Base-by-base conservation (phyloP, 2,888 invertebrate genomes). In the Ligdia adustata region DNA sequence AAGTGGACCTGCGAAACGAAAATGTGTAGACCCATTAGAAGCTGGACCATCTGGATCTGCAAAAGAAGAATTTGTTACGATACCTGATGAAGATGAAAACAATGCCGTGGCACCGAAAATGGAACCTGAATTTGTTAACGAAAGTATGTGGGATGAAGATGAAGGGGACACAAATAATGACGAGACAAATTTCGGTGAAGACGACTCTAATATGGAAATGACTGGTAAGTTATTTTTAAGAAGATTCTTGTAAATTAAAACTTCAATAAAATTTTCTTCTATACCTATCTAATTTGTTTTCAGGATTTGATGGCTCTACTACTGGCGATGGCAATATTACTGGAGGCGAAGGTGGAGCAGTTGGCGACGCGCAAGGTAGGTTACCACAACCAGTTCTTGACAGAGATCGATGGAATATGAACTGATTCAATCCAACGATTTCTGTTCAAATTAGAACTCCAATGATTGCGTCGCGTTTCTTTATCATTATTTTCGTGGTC, bases 131-230 rank as follows among this genome's bases (percentile, higher is more conserved):
- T 93, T 93, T 77, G 89, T 91, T 28, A 93, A 93, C 54, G 93
- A 93, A 72, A 88, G 91, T 55, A 83, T 90, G 85, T 91, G 91
- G 90, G 91, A 91, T 54, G 90, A 91, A 50, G 93, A 92, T 55
- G 93, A 93, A 60, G 93, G 92, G 59, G 93, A 92, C 64, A 83
- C 92, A 15, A 92, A 91, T 50, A 93, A 93, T 66, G 92, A 92
- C 64, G 93, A 93, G 70, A 88, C 92, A 0, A 91, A 91, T 65
- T 93, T 93, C 62, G 93, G 93, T 67, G 93, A 93, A 80, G 93
- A 93, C 47, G 93, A 93, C 75, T 91, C 93, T 1, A 93, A 93
- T 72, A 92, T 92, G 79, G 93, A 93, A 79, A 92, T 93, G 91
- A 80, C 90, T 72, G 91, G 91, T 91, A 72, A 65, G 64, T 69